phyloP scores from a whole-genome alignment of 2,888 invertebrate species.

The Adelognathus sp. region DNA sequence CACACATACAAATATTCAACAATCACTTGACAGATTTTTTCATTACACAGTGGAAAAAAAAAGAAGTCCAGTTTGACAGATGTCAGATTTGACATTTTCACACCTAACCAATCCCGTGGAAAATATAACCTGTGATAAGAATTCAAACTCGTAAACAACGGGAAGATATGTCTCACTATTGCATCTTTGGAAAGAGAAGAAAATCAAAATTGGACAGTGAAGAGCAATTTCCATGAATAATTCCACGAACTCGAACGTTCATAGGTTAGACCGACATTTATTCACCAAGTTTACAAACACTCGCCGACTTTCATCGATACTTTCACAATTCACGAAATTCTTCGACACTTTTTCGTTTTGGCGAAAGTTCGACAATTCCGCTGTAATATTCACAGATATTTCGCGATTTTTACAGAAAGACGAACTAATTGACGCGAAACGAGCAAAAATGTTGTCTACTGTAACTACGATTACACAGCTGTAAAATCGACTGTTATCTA shows the following conservation, averaged over 20 bases:
- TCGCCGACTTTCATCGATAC: background rate
- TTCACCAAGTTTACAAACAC: background rate
- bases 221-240: background rate
- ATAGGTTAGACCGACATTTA: background rate
- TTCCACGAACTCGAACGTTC: background rate
- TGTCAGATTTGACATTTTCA: background rate
- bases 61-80: background rate
- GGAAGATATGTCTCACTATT: background rate
- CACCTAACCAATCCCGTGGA: background rate
- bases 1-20: too few relatives aligned
- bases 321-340: constrained; percentile 18
- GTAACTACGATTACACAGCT: too few relatives aligned
- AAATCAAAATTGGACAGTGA: background rate
- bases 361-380: background rate
- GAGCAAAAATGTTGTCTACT: too few relatives aligned
- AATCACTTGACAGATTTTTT: background rate
- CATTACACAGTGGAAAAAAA: background rate
- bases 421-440: too few relatives aligned
- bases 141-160: background rate
- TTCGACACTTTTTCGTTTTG: background rate
- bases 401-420: background rate
- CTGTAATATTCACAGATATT: constrained; percentile 16
- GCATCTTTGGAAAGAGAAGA: background rate
- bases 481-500: too few relatives aligned
- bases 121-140: background rate